phyloP scores from a whole-genome alignment of 2,113 vertebrate genomes.

The Hyperoodon ampullatus region DNA sequence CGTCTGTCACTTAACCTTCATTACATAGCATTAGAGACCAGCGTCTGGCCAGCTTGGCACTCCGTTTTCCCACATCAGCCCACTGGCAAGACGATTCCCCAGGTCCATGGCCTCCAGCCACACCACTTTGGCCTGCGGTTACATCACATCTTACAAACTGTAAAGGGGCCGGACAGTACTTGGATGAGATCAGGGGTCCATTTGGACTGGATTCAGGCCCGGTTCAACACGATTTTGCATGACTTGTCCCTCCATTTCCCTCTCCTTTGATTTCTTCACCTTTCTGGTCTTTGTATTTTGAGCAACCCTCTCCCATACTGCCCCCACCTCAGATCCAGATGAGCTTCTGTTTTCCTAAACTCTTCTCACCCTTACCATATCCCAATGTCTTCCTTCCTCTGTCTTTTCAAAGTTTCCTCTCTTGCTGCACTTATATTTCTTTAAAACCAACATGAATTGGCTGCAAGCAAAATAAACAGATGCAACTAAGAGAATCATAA shows the following conservation, averaged over 20 bases:
- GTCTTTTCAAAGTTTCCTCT: slow-evolving; percentile 44
- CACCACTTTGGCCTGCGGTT: slow-evolving; percentile 62
- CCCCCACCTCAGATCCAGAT: not conserved
- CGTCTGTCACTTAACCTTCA: slow-evolving; percentile 40
- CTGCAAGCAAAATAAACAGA: slow-evolving; percentile 73
- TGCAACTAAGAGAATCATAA: slow-evolving; percentile 63
- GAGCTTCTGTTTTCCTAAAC: slow-evolving; percentile 52
- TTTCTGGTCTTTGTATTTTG: slow-evolving; percentile 2
- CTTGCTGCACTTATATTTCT: slow-evolving; percentile 61
- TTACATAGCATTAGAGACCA: slow-evolving; percentile 46
- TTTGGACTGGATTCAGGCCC: slow-evolving; percentile 35
- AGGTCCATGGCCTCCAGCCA: slow-evolving; percentile 51
- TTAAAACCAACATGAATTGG: slow-evolving; percentile 68
- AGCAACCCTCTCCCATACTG: not conserved
- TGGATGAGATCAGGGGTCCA: slow-evolving; percentile 47
- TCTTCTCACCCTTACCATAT: slow-evolving; percentile 47
- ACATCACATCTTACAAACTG: slow-evolving; percentile 55
- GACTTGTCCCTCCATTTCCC: not conserved
- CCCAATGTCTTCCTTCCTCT: slow-evolving; percentile 58
- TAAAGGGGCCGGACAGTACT: slow-evolving; percentile 46
- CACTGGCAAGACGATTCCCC: slow-evolving; percentile 60
- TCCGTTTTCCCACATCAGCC: slow-evolving; percentile 57
- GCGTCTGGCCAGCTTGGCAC: slow-evolving; percentile 63
- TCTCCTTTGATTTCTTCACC: not conserved
- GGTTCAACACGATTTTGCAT: slow-evolving; percentile 16